These are phyloP conservation scores for Electrona antarctica DNA, from an alignment of 2,113 vertebrate genomes.

Conservation along the genomic window DNA sequence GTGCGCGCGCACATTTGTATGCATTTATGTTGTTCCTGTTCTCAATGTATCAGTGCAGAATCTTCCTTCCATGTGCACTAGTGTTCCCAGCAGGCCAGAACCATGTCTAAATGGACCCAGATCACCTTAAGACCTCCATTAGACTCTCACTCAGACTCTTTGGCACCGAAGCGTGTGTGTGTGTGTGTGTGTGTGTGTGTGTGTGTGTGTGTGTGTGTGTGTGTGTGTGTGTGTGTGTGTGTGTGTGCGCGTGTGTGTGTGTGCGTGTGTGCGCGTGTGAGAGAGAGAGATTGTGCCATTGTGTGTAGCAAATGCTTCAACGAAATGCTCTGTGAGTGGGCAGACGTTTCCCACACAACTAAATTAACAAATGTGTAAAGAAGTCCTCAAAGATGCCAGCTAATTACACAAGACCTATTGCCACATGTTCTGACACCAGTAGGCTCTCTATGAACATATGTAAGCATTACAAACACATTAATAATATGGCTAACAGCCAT, in stretches of 20 bases:
- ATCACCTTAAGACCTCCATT: constrained; percentile 22
- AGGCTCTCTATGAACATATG: no score
- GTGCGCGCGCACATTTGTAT: background rate
- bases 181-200: background rate
- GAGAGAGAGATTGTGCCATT: no score
- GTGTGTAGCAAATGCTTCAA: no score
- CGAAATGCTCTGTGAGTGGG: background rate
- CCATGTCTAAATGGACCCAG: constrained; percentile 46
- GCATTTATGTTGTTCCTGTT: constrained; percentile 30
- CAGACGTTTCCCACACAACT: background rate
- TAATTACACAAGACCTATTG: background rate
- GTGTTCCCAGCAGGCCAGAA: constrained; percentile 4
- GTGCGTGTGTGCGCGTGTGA: no score
- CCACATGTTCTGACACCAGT: background rate
- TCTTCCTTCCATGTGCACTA: constrained; percentile 44
- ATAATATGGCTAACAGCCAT: no score
- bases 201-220: constrained; percentile 15
- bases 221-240: constrained; percentile 3
- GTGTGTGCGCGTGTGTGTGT: no score
- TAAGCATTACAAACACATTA: no score
- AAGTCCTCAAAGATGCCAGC: background rate
- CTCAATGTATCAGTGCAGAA: constrained; percentile 15
- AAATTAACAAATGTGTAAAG: background rate
- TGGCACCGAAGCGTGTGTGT: constrained; percentile 45
- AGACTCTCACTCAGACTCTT: constrained; percentile 57